Conservation (phyloP, 2,113 vertebrate genomes). For the Corvus hawaiiensis region DNA sequence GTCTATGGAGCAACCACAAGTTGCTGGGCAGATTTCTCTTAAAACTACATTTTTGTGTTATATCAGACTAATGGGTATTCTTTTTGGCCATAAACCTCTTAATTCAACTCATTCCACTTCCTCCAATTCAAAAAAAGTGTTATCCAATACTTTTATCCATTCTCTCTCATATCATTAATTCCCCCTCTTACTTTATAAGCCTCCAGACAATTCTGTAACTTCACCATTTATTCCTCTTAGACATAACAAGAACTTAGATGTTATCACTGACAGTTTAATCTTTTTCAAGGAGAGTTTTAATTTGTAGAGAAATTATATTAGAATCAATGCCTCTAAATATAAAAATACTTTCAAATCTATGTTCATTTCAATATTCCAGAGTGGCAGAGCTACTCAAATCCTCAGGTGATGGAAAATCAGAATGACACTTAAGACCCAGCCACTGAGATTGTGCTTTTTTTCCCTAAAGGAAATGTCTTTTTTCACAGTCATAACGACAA, state of each 20-base stretch:
- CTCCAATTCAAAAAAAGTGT: neutral
- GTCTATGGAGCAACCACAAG: neutral
- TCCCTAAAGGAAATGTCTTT: neutral
- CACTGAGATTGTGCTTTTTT: neutral
- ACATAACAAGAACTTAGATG: slow-evolving; percentile 55
- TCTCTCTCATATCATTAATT: slow-evolving; percentile 22
- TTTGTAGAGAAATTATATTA: slow-evolving; percentile 49
- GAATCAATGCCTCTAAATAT: slow-evolving; percentile 41
- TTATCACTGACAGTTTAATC: slow-evolving; percentile 61
- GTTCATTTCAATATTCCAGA: slow-evolving; percentile 30
- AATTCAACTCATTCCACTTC: slow-evolving; percentile 9
- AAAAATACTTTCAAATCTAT: slow-evolving; percentile 46
- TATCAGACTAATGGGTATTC: neutral
- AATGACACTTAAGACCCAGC: neutral
- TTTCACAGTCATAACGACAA: rapidly evolving
- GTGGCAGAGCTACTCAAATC: neutral
- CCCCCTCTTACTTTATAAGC: slow-evolving; percentile 41
- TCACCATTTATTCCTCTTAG: slow-evolving; percentile 57
- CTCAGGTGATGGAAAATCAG: slow-evolving; percentile 30
- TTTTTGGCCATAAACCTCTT: slow-evolving; percentile 36
- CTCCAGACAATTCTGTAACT: slow-evolving; percentile 60
- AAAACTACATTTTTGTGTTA: neutral
- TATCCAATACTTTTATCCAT: slow-evolving; percentile 31
- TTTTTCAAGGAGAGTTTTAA: slow-evolving; percentile 59
- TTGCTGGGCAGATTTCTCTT: neutral